A percentile compares a stretch with the other conserved stretches of the same genome.
These are phyloP conservation scores for Spinibarbus caldwelli DNA, from an alignment of 2,797 vertebrate genomes.

Conservation along the genomic window DNA sequence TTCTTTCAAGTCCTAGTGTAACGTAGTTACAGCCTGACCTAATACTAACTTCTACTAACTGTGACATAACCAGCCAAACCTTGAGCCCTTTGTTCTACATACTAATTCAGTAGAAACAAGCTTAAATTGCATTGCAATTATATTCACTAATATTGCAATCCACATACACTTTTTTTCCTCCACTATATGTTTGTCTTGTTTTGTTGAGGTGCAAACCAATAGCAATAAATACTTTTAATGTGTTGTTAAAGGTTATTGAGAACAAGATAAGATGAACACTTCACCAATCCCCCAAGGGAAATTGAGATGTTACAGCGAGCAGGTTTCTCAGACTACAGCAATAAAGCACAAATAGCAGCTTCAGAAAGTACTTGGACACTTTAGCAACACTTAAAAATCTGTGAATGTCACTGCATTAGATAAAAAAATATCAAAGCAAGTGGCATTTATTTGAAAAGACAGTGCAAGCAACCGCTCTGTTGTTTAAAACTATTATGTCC, in stretches of 20 bases:
- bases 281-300: background rate
- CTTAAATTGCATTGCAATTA: background rate
- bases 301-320: constrained; percentile 2
- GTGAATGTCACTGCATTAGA: background rate
- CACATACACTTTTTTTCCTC: background rate
- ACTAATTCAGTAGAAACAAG: background rate
- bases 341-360: constrained; percentile 24
- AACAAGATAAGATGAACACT: constrained; percentile 36
- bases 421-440: background rate
- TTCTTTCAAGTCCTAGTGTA: no score
- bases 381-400: background rate
- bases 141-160: background rate
- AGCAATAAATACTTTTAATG: background rate
- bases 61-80: background rate
- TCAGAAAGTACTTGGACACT: constrained; percentile 2
- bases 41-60: background rate
- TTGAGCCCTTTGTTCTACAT: background rate
- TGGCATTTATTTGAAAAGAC: background rate
- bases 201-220: background rate
- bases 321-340: background rate
- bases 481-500: background rate
- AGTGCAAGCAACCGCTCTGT: background rate
- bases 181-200: background rate
- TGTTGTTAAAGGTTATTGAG: constrained; percentile 7
- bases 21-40: background rate